Evolutionary conservation across 2,888 invertebrate genomes (phyloP), one percentile per base, ranked within the genome.

Genomic region (Poecilus cupreus): DNA sequence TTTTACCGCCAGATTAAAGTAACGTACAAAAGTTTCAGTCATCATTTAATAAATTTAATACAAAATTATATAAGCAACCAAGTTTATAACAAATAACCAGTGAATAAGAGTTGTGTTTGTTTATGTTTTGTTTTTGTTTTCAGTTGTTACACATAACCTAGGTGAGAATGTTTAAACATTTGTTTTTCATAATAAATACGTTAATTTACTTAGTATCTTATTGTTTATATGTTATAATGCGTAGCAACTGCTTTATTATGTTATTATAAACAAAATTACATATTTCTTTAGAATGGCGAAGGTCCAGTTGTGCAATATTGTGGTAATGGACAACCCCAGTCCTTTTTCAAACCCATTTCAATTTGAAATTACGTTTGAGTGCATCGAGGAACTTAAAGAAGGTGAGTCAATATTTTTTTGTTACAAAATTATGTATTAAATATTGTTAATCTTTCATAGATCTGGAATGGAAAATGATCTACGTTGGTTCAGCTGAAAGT

Each of bases 381-480:
- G 98, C 88, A 97, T 98, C 84, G 99, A 99, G 90, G 97, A 98
- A 89, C 90, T 99, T 0, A 97, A 97, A 88, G 96, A 97, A 91
- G 95, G 95, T 95, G 90, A 87, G 39, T 57, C 8, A 18, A 16
- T 13, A 13, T 16, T 3, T 46, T 51, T 51, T 51, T 76, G 49
- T 20, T 51, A 43, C 2, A 51, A 51, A n/a, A 51, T 51, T n/a
- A 3, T 13, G 13, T 1, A 49, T 13, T 4, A 18, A 43, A 43
- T 8, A n/a, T 51, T 54, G 0, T n/a, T 11, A 24, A 46, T 72
- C 13, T 82, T 84, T 89, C 90, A 86, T 90, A 94, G 99, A 99
- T 92, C 90, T 99, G 82, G 99, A 99, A 91, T 99, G 99, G 99
- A 98, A 98, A 90, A 97, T 99, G 93, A 98, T 99, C 82, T 99